Evolutionary conservation across 2,113 vertebrate genomes (phyloP).

Genomic region (Bubo bubo): DNA sequence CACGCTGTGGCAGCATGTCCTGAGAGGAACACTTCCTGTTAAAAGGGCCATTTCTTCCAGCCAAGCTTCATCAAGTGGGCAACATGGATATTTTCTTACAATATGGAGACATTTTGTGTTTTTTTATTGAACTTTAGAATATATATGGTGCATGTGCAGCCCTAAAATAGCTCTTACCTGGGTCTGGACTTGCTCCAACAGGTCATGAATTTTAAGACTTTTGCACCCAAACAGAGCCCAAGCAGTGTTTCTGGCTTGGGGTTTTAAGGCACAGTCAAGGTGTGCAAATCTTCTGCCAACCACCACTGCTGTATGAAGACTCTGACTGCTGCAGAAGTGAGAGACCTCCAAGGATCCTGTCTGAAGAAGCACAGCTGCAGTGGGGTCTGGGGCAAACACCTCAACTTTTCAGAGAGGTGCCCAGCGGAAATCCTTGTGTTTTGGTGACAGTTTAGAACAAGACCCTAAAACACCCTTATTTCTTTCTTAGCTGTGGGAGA

Average conservation of each 20-base stretch:
- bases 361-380: neutral
- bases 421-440: fast-evolving
- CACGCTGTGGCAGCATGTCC: neutral
- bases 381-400: fast-evolving
- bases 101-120: fast-evolving
- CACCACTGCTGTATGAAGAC: neutral
- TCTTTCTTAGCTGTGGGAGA: neutral
- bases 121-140: neutral
- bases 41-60: neutral
- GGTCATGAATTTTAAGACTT: neutral
- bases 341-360: neutral
- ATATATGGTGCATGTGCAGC: neutral
- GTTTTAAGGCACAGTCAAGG: neutral
- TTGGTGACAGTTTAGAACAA: neutral
- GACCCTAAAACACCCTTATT: neutral
- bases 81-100: neutral
- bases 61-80: neutral
- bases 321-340: neutral
- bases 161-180: neutral
- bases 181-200: neutral
- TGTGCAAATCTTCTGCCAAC: neutral
- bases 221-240: neutral
- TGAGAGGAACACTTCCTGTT: neutral
- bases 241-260: neutral
- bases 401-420: neutral